phyloP scores from a whole-genome alignment of 2,888 invertebrate species.

The Torymus texanus region DNA sequence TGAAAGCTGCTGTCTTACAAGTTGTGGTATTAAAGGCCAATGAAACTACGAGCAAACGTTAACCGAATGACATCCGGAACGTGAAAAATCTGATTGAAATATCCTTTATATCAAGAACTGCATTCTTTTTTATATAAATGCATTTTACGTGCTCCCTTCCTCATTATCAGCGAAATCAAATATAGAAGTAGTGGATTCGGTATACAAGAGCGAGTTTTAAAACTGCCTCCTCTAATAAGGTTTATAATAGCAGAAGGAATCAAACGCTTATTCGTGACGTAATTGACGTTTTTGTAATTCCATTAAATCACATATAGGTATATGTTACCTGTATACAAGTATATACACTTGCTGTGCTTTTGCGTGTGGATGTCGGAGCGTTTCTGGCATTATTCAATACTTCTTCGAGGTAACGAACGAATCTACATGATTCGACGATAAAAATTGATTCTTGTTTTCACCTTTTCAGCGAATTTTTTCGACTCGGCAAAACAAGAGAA shows the following conservation, averaged over 20 bases:
- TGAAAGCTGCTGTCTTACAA: conserved; percentile 33
- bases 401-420: conserved; percentile 33
- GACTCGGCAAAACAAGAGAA: not conserved
- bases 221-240: conserved; percentile 45
- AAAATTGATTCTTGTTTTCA: conserved; percentile 45
- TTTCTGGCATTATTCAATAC: conserved; percentile 41
- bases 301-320: conserved; percentile 46
- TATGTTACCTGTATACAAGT: conserved; percentile 17
- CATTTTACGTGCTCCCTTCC: conserved; percentile 10
- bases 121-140: conserved; percentile 33
- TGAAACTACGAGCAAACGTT: conserved; percentile 22
- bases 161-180: conserved; percentile 35
- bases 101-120: conserved; percentile 19
- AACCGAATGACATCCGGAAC: conserved; percentile 18
- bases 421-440: conserved; percentile 47
- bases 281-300: conserved; percentile 51
- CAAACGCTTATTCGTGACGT: conserved; percentile 42
- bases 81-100: conserved; percentile 33
- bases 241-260: conserved; percentile 53
- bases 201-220: conserved; percentile 36
- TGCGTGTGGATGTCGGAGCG: not conserved
- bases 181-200: conserved; percentile 1
- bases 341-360: not conserved
- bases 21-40: conserved; percentile 27
- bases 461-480: not conserved